Evolutionary conservation across 2,888 invertebrate genomes (phyloP).

Genomic region (Lottia gigantea): DNA sequence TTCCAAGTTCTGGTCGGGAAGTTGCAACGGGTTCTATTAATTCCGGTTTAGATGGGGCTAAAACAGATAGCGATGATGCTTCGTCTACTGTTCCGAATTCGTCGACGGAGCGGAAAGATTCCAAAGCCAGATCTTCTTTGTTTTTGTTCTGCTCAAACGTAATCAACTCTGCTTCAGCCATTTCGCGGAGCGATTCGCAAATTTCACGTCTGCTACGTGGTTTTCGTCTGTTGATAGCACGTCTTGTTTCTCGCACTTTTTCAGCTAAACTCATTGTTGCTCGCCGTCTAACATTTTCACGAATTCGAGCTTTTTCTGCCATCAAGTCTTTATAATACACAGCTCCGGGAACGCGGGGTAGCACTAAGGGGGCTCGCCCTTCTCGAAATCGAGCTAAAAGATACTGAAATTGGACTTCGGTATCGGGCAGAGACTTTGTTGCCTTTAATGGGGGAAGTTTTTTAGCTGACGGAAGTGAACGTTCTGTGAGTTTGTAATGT

Average conservation of each 20-base stretch:
- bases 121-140: slow-evolving; percentile 2
- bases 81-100: background rate
- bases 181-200: slow-evolving; percentile 47
- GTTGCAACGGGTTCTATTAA: background rate
- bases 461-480: slow-evolving; percentile 40
- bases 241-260: slow-evolving; percentile 30
- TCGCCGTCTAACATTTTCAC: slow-evolving; percentile 35
- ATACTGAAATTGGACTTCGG: slow-evolving; percentile 48
- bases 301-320: slow-evolving; percentile 55
- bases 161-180: slow-evolving; percentile 52
- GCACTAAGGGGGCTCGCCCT: slow-evolving; percentile 45
- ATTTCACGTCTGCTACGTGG: slow-evolving; percentile 54
- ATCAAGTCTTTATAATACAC: slow-evolving; percentile 60
- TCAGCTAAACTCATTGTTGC: slow-evolving; percentile 25
- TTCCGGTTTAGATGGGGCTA: background rate
- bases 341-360: slow-evolving; percentile 48
- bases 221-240: slow-evolving; percentile 33
- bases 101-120: background rate
- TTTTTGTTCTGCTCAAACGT: background rate
- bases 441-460: slow-evolving; percentile 47
- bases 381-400: slow-evolving; percentile 49
- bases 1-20: slow-evolving; percentile 1
- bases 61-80: background rate
- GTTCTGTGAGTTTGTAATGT: slow-evolving; percentile 52
- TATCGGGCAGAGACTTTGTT: slow-evolving; percentile 51